phyloP scores from a whole-genome alignment of 2,797 vertebrate genomes.

The Silurus aristotelis region DNA sequence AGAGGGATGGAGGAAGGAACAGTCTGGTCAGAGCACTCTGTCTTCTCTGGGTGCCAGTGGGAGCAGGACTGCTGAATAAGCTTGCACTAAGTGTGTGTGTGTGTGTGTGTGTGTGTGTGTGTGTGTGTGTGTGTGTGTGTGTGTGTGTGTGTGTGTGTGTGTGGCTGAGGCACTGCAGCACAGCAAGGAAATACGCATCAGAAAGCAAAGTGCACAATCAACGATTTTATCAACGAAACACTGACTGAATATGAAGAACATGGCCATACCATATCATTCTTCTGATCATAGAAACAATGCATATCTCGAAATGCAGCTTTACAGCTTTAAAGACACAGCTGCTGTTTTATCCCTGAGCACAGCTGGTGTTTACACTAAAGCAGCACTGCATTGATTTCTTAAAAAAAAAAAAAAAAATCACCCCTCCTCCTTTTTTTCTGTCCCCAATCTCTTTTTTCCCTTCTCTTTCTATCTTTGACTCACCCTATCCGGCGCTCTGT shows the following conservation, averaged over 20 bases:
- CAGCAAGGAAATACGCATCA: constrained; percentile 64
- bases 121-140: constrained; percentile 3
- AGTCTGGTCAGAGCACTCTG: constrained; percentile 34
- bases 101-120: background rate
- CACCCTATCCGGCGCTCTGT: constrained; percentile 31
- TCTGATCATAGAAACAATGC: background rate
- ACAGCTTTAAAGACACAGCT: background rate
- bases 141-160: constrained; percentile 22
- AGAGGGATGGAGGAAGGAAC: background rate
- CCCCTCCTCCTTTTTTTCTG: constrained; percentile 56
- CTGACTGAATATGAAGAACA: background rate
- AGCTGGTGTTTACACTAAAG: constrained; percentile 65
- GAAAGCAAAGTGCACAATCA: constrained; percentile 55
- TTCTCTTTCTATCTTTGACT: constrained; percentile 37
- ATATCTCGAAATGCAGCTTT: background rate
- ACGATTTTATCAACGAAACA: constrained; percentile 4
- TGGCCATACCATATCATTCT: background rate
- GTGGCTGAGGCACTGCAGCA: constrained; percentile 71
- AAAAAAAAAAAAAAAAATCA: constrained; percentile 61
- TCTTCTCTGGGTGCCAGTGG: constrained; percentile 49
- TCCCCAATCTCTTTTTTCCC: constrained; percentile 18
- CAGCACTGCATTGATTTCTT: constrained; percentile 66
- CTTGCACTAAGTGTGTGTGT: constrained; percentile 7
- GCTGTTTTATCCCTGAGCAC: constrained; percentile 51
- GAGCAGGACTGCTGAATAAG: constrained; percentile 55